Percentiles rank a stretch among this genome's conserved stretches.
phyloP scores from a whole-genome alignment of 2,888 invertebrate species.

The Papilio demoleus region DNA sequence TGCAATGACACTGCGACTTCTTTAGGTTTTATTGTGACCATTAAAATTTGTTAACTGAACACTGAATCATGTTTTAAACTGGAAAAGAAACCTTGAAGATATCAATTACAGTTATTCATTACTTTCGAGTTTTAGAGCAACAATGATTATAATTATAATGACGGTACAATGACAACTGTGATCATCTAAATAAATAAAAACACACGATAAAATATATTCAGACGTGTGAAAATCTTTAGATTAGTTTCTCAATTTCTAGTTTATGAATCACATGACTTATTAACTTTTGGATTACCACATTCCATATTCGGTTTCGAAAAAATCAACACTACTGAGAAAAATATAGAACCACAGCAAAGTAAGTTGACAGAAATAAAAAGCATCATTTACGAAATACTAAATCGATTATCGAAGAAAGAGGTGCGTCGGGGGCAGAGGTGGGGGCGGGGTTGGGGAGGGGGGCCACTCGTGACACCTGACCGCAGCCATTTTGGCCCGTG shows the following conservation, averaged over 20 bases:
- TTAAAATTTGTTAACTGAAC: conserved; percentile 30
- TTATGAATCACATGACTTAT: background rate
- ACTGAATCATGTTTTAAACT: background rate
- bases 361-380: conserved; percentile 60
- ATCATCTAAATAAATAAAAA: background rate
- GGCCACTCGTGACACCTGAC: conserved; percentile 78
- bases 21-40: conserved; percentile 42
- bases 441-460: conserved; percentile 61
- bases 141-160: background rate
- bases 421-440: conserved; percentile 51
- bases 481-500: conserved; percentile 82
- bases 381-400: conserved; percentile 72
- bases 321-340: background rate
- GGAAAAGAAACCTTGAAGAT: background rate
- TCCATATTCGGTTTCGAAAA: background rate
- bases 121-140: background rate
- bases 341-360: conserved; percentile 36
- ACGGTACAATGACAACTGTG: background rate
- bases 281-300: background rate
- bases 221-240: background rate
- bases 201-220: no score
- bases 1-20: conserved; percentile 44
- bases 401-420: conserved; percentile 77
- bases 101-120: background rate
- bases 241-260: background rate